Percentiles rank a stretch among this genome's conserved stretches.
Evolutionary conservation across 1,140 invertebrate genomes (phyloP).

Genomic region (Akabosia matsudoensis): DNA sequence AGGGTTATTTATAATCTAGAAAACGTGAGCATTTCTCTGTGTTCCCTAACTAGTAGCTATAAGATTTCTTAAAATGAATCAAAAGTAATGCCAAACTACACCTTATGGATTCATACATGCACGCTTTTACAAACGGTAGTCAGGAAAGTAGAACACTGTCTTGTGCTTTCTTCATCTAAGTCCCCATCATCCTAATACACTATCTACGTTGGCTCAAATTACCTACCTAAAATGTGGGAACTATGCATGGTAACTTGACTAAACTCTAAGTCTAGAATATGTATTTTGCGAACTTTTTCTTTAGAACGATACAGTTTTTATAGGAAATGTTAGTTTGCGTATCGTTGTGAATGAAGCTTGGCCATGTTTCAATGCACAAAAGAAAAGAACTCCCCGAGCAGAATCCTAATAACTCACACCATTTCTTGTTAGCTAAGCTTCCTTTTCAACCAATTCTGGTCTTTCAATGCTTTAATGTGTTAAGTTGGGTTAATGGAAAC

Average conservation of each 20-base stretch:
- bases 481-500: slow-evolving; percentile 22
- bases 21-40: slow-evolving; percentile 3
- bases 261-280: no score
- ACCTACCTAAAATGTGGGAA: no score
- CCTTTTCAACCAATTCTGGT: slow-evolving; percentile 16
- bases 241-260: no score
- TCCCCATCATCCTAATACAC: no score
- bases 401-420: slow-evolving; percentile 9
- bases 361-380: neutral
- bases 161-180: no score
- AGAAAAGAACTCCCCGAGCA: neutral
- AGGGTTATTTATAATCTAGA: no score
- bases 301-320: neutral
- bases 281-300: slow-evolving; percentile 3
- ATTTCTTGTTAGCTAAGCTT: neutral
- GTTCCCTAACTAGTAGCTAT: slow-evolving; percentile 1
- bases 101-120: no score
- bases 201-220: no score
- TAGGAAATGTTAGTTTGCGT: neutral
- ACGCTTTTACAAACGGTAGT: no score
- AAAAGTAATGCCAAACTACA: no score
- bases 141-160: no score
- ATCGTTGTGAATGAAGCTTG: neutral
- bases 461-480: slow-evolving; percentile 24
- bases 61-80: no score